Base-by-base conservation (phyloP, 1,140 invertebrate genomes). In the Atta cephalotes region DNA sequence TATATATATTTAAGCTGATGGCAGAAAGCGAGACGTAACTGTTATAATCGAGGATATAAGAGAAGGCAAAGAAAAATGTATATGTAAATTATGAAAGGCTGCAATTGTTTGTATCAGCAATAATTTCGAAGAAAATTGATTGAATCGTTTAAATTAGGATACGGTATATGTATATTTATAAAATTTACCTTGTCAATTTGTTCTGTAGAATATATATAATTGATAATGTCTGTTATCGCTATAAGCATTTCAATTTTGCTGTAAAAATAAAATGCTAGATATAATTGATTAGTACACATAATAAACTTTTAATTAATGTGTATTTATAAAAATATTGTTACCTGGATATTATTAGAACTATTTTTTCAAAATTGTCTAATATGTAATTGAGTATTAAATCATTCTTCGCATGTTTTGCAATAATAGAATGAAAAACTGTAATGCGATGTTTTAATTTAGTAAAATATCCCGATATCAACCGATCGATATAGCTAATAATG, bases 171-270 rank as follows among this genome's bases (percentile, higher is more conserved):
- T 14, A 62, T 25, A 60, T 49, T 78, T 18, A 18, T 31, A 68
- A 49, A 25, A 70, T 68, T 31, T 49, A 82, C 79, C 79, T 39
- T 60, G 9, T 28, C n/a, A 28, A 72, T 25, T 68, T 82, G 79
- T 25, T 28, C 10, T 10, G 0, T 10, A 39, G 66, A 53, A 60
- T 68, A 71, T 21, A 82, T 2, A 16, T 39, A 18, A 58, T 82
- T 14, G 58, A 82, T 21, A 25, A 39, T 72, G 2, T 71, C 9
- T 21, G 3, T 2, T 16, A 80, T 6, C 35, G 0, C 12, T 35
- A 45, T n/a, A 21, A n/a, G 2, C 10, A 0, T 9, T 9, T 5
- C 2, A 1, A 14, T 14, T 16, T 74, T 7, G 16, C 66, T 82
- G 9, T 25, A 72, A 60, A 71, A 35, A 58, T 9, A 25, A 71